A percentile compares a stretch with the other conserved stretches of the same genome.
These are phyloP conservation scores for Drosophila neonasuta DNA, from an alignment of 2,888 invertebrate genomes.

Conservation along the genomic window DNA sequence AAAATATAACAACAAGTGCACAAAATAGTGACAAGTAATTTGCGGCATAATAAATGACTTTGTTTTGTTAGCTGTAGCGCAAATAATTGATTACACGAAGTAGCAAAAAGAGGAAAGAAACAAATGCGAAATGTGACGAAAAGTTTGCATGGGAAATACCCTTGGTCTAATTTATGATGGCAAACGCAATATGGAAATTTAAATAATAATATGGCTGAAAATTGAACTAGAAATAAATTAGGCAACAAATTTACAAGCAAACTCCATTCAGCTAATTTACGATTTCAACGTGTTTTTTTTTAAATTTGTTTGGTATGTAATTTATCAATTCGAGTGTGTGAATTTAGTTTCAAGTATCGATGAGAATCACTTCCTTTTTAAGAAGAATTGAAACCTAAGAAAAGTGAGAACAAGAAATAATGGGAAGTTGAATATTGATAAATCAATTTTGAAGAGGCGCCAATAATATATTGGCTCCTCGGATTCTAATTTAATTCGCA, in stretches of 20 bases:
- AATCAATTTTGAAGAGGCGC: no score
- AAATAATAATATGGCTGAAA: not conserved
- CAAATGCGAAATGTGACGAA: constrained; percentile 8
- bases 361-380: not conserved
- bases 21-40: constrained; percentile 66
- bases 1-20: constrained; percentile 60
- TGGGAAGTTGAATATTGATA: no score
- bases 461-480: no score
- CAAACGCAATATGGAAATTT: not conserved
- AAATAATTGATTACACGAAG: constrained; percentile 61
- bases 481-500: no score
- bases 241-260: not conserved
- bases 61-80: constrained; percentile 55
- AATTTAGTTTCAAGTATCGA: not conserved
- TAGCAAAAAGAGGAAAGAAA: not conserved
- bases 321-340: not conserved
- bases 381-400: not conserved
- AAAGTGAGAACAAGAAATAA: not conserved
- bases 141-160: not conserved
- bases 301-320: no score
- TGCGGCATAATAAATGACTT: constrained; percentile 67
- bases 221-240: not conserved
- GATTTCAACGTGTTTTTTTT: no score
- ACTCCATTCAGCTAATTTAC: no score
- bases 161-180: constrained; percentile 2